phyloP scores from a whole-genome alignment of 2,113 vertebrate species.

The Neotragus moschatus region DNA sequence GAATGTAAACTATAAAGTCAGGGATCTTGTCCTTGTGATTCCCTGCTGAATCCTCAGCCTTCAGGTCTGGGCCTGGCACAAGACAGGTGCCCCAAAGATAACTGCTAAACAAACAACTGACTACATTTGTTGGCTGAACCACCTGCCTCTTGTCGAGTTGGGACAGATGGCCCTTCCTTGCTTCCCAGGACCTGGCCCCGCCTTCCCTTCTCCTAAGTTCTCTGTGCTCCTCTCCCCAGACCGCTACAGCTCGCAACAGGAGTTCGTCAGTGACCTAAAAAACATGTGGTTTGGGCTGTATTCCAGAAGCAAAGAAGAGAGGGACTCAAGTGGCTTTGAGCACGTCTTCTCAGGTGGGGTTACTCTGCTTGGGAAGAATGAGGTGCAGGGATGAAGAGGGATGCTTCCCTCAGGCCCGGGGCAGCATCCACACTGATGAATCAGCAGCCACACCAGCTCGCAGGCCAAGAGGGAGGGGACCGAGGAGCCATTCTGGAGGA shows the following conservation, averaged over 20 bases:
- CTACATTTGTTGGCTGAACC: neutral
- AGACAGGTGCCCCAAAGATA: neutral
- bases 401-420: neutral
- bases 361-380: rapidly evolving
- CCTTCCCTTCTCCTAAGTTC: neutral
- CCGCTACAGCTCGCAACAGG: conserved; percentile 83
- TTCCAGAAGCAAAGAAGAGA: conserved; percentile 79
- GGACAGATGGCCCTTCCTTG: neutral
- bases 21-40: neutral
- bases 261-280: conserved; percentile 87
- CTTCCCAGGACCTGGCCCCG: neutral
- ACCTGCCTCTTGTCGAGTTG: neutral
- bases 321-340: conserved; percentile 95
- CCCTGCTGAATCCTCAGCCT: neutral
- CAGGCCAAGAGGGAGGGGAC: neutral
- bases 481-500: neutral
- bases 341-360: conserved; percentile 92
- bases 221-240: conserved; percentile 66
- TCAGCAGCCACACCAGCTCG: neutral
- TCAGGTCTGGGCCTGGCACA: neutral
- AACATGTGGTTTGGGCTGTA: conserved; percentile 99
- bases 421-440: neutral
- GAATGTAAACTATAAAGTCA: neutral
- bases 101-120: neutral
- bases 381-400: neutral